These are phyloP conservation scores for Drosophila paranaensis DNA, from an alignment of 2,888 invertebrate genomes.

Conservation along the genomic window DNA sequence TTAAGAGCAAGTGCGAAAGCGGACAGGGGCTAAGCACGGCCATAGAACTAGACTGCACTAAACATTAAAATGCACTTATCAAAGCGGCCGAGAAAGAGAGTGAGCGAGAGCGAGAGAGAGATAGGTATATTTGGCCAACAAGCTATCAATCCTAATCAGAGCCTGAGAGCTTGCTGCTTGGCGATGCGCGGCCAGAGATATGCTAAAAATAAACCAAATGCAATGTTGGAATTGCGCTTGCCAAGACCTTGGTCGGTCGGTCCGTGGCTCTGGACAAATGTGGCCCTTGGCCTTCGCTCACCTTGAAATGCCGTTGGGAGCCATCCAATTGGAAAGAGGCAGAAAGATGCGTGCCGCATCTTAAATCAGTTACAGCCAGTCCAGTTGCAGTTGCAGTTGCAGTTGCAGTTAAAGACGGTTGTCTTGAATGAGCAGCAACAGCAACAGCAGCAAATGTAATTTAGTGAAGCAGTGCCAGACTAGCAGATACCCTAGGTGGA, in stretches of 20 bases:
- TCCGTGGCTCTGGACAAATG: conserved; percentile 64
- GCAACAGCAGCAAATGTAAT: conserved; percentile 11
- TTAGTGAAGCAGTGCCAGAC: neutral
- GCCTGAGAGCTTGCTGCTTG: conserved; percentile 5
- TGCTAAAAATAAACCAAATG: conserved; percentile 72
- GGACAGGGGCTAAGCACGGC: neutral
- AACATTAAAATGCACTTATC: conserved; percentile 80
- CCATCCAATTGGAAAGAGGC: conserved; percentile 30
- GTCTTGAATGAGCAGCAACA: conserved; percentile 28
- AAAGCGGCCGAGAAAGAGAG: conserved; percentile 8
- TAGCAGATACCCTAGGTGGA: neutral
- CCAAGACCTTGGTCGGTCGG: conserved; percentile 48
- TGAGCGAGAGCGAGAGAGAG: neutral
- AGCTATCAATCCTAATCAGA: conserved; percentile 74
- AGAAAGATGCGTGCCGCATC: conserved; percentile 42
- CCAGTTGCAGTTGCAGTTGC: conserved; percentile 37
- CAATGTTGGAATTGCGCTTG: conserved; percentile 25
- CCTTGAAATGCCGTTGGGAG: conserved; percentile 82
- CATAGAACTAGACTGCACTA: conserved; percentile 2
- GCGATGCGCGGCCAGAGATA: conserved; percentile 47
- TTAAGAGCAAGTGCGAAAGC: conserved; percentile 41
- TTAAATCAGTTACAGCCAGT: conserved; percentile 55
- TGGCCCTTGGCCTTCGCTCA: conserved; percentile 85
- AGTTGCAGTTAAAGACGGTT: conserved; percentile 30
- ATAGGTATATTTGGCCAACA: conserved; percentile 43